Conservation (phyloP, 1,140 invertebrate species). For the Apocrypta bakeri region DNA sequence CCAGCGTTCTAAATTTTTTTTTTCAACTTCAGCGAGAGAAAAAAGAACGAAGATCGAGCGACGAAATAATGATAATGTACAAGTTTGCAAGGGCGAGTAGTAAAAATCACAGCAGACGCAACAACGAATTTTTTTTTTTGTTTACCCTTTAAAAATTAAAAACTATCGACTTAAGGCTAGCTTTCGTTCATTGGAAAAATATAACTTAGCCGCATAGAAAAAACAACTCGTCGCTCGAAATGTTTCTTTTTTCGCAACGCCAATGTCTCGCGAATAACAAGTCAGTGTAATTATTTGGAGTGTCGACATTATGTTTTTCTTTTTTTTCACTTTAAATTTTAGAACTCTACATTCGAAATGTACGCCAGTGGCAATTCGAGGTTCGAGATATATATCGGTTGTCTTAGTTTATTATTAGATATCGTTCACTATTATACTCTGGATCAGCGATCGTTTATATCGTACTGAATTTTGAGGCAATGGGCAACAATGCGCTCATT, state of each 20-base stretch:
- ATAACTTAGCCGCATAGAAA: background rate
- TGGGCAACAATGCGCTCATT: too few relatives aligned
- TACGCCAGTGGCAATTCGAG: conserved; percentile 54
- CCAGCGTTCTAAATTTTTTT: conserved; percentile 45
- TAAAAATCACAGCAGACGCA: conserved; percentile 22
- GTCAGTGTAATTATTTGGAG: background rate
- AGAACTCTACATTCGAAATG: conserved; percentile 47
- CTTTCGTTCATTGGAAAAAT: background rate
- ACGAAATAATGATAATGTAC: conserved; percentile 23
- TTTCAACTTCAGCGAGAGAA: background rate
- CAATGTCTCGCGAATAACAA: background rate
- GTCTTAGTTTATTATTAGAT: conserved; percentile 4
- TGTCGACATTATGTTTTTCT: background rate
- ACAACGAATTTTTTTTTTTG: conserved; percentile 18
- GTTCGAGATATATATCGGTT: conserved; percentile 49
- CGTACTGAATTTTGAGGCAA: too few relatives aligned
- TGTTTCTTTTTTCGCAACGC: conserved; percentile 12
- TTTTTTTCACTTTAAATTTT: conserved; percentile 39
- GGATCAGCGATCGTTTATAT: too few relatives aligned
- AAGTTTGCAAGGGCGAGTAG: background rate
- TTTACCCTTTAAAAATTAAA: too few relatives aligned
- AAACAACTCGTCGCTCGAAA: background rate
- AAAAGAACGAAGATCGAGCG: background rate
- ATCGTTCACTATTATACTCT: conserved; percentile 52
- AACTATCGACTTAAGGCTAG: background rate